A percentile compares a stretch with the other conserved stretches of the same genome.
These are phyloP conservation scores for Cryptoprocta ferox DNA, from an alignment of 2,797 vertebrate genomes.

Conservation along the genomic window DNA sequence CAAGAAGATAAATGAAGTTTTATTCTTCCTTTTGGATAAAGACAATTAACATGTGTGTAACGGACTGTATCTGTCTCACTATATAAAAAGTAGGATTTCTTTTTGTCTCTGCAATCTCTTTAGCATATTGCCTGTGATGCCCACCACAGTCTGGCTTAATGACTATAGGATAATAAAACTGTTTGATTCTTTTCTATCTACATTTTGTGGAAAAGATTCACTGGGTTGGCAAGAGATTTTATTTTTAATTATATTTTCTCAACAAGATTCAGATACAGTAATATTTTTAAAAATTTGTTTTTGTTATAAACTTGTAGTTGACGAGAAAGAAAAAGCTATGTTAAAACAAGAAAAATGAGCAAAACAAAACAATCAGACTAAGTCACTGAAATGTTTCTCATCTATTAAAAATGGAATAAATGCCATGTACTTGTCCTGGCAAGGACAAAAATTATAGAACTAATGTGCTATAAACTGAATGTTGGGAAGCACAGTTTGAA, in stretches of 20 bases:
- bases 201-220: not conserved
- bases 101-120: not conserved
- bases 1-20: not conserved
- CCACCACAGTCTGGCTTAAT: not conserved
- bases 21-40: conserved; percentile 38
- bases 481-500: not conserved
- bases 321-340: not conserved
- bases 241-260: not conserved
- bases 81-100: not conserved
- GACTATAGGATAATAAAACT: not conserved
- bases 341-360: not conserved
- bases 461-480: too few relatives aligned
- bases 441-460: not conserved
- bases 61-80: not conserved
- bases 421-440: not conserved
- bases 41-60: not conserved
- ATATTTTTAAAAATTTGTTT: not conserved
- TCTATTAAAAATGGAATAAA: conserved; percentile 24
- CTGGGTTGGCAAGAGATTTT: not conserved
- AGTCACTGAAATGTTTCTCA: not conserved
- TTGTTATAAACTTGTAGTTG: not conserved
- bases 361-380: not conserved
- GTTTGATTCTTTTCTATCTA: not conserved
- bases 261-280: not conserved
- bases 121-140: not conserved